Evolutionary conservation across 2,113 vertebrate genomes (phyloP), one percentile per base, ranked within the genome.

Genomic region (Tetrax tetrax): DNA sequence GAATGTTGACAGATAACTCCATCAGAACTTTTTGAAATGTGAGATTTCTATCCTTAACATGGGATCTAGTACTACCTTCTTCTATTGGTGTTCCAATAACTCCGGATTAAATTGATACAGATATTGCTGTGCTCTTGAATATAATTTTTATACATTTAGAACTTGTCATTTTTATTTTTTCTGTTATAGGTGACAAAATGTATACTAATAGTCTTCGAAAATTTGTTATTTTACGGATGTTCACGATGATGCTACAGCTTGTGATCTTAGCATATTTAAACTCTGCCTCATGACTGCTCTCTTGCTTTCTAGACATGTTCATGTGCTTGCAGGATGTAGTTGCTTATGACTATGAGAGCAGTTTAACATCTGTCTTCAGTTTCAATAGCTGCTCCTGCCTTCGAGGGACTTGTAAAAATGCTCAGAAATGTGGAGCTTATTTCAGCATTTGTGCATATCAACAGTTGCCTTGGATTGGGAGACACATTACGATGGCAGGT

Each of bases 401-500:
- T 87, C 43, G 61, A 72, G 48, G 6, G 12, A 20, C 29, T 83
- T 83, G 24, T 61, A 31, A 84, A 63, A 69, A 43, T 45, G 21
- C 29, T 53, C 11, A 22, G 69, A 78, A 75, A 8, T 79, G 20
- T 2, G 80, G 54, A 60, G 18, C 6, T 71, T 70, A 29, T 64
- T 87, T 90, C 38, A 43, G 24, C 35, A 60, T 85, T 84, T 94
- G 15, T 35, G 21, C 18, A 6, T 27, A 50, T 90, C 50, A 71
- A 11, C 11, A 43, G 4, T 45, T 68, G 11, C 12, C 14, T 54
- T 84, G 86, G 14, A 37, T 1, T 48, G 23, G 53, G 28, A 84
- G n/a, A 54, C 11, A 21, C 0, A 0, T 13, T 54, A 28, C 43
- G 45, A 33, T 14, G 35, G 19, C 17, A 41, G n/a, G 2, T 47